Conservation (phyloP, 2,888 invertebrate genomes). For the Lasioglossum leucozonium region DNA sequence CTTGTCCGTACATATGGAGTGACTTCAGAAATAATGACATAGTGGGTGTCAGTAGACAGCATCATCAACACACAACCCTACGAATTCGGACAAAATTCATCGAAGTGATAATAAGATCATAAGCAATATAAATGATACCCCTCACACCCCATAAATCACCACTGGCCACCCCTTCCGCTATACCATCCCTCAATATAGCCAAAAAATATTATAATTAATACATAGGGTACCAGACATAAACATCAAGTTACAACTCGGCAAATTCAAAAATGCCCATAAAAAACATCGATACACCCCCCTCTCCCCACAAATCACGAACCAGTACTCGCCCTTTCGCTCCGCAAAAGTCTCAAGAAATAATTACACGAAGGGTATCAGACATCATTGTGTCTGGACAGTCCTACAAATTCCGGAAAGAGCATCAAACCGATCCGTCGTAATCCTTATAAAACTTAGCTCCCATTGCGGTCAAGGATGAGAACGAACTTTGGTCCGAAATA, state of each 20-base stretch:
- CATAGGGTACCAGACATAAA: too few relatives aligned
- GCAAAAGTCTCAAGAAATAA: background rate
- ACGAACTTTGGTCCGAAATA: background rate
- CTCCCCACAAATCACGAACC: background rate
- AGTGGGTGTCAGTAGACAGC: too few relatives aligned
- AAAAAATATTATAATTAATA: background rate
- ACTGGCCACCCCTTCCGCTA: background rate
- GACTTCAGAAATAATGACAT: background rate
- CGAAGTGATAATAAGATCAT: too few relatives aligned
- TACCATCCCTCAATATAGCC: background rate
- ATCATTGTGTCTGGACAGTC: background rate
- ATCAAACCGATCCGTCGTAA: conserved; percentile 6
- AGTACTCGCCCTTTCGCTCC: background rate
- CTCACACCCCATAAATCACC: background rate
- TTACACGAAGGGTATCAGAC: background rate
- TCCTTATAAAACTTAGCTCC: background rate
- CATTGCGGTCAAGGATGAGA: background rate
- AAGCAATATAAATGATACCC: too few relatives aligned
- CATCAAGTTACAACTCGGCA: too few relatives aligned
- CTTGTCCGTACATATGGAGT: background rate
- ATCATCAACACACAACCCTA: too few relatives aligned
- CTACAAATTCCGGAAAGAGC: conserved; percentile 4
- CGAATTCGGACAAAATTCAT: too few relatives aligned
- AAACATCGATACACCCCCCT: background rate
- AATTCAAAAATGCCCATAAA: background rate